Conservation (phyloP, 2,797 vertebrate species). For the Microchirus variegatus region DNA sequence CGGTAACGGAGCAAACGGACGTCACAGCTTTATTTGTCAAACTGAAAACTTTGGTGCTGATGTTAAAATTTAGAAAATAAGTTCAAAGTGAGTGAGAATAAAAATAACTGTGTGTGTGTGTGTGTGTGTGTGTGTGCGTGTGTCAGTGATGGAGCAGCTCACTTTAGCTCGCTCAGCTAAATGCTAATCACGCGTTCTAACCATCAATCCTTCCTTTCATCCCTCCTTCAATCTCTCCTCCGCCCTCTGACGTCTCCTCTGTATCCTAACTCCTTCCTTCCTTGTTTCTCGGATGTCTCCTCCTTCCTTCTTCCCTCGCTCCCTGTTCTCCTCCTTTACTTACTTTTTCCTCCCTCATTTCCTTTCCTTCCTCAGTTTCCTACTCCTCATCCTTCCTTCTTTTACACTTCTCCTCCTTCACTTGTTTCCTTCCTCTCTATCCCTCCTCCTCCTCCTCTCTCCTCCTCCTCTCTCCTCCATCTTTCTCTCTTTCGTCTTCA, state of each 20-base stretch:
- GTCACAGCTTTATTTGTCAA: too few species aligned
- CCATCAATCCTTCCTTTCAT: slow-evolving; percentile 56
- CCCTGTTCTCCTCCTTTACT: background rate
- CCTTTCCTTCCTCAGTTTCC: background rate
- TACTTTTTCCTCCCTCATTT: too few species aligned
- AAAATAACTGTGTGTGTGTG: slow-evolving; percentile 1
- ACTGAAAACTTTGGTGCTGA: too few species aligned
- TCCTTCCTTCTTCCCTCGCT: background rate
- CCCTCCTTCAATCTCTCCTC: background rate
- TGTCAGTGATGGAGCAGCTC: slow-evolving; percentile 48
- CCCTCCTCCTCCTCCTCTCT: background rate
- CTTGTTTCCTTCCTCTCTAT: background rate
- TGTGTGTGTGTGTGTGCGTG: slow-evolving; percentile 7
- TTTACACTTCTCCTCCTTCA: background rate
- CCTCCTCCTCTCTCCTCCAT: background rate
- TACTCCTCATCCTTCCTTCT: background rate
- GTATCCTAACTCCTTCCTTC: too few species aligned
- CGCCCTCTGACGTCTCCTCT: too few species aligned
- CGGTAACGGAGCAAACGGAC: too few species aligned
- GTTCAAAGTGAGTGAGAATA: too few species aligned
- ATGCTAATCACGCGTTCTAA: slow-evolving; percentile 65
- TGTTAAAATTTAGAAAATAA: too few species aligned
- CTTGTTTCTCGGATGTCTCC: too few species aligned
- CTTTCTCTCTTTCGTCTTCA: background rate
- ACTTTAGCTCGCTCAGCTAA: slow-evolving; percentile 59